Evolutionary conservation across 2,888 invertebrate species (phyloP).

Genomic region (Melinaea marsaeus): DNA sequence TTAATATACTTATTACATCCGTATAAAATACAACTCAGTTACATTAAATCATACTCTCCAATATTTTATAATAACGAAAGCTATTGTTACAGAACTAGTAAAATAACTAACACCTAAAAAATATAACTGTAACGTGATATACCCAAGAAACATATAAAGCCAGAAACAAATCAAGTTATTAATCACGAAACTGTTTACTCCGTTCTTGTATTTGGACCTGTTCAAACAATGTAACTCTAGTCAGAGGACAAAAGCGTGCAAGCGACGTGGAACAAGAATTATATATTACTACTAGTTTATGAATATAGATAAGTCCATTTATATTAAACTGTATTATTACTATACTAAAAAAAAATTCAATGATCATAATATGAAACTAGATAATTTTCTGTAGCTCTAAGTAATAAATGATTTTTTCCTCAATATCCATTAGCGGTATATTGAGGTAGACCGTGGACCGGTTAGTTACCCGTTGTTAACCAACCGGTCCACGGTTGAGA

Average conservation of each 20-base stretch:
- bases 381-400: too few species aligned
- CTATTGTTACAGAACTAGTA: neutral
- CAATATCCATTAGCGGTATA: too few species aligned
- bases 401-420: too few species aligned
- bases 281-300: neutral
- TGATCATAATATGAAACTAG: too few species aligned
- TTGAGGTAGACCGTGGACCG: too few species aligned
- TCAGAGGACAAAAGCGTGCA: neutral
- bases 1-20: constrained; percentile 12
- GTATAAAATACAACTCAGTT: constrained; percentile 8
- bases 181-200: constrained; percentile 13
- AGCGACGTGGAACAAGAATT: too few species aligned
- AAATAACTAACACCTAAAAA: neutral
- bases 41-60: neutral
- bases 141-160: constrained; percentile 6
- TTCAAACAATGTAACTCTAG: constrained; percentile 15
- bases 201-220: constrained; percentile 1
- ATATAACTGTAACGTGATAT: neutral
- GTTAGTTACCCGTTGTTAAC: too few species aligned
- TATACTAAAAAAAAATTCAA: too few species aligned
- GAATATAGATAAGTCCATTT: neutral
- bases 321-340: neutral
- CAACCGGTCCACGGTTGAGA: too few species aligned
- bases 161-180: constrained; percentile 17
- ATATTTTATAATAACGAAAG: too few species aligned